phyloP scores from a whole-genome alignment of 1,140 invertebrate species.

The Penaeus vannamei region DNA sequence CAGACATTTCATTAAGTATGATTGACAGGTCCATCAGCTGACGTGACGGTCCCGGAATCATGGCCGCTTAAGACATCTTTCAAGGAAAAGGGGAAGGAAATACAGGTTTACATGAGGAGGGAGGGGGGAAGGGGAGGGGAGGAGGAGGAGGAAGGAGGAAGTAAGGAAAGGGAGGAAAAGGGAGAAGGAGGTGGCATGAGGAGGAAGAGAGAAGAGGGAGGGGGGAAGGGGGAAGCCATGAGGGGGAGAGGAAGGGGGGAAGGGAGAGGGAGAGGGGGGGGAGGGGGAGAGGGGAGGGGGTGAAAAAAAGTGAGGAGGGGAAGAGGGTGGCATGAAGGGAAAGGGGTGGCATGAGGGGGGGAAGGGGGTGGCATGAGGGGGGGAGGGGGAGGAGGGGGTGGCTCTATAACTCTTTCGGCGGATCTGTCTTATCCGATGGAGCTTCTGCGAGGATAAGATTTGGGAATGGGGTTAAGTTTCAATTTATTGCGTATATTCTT shows the following conservation, averaged over 20 bases:
- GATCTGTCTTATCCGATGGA: too few species aligned
- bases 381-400: not conserved
- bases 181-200: constrained; percentile 2
- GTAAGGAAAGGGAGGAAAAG: not conserved
- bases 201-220: not conserved
- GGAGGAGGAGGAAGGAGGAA: not conserved
- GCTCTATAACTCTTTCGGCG: too few species aligned
- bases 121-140: not conserved
- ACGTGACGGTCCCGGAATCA: too few species aligned
- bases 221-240: not conserved
- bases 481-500: too few species aligned
- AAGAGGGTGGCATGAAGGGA: too few species aligned
- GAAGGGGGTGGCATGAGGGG: not conserved
- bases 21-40: too few species aligned
- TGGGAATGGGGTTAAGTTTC: too few species aligned
- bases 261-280: not conserved
- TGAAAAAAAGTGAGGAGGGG: too few species aligned
- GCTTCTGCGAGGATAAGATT: too few species aligned
- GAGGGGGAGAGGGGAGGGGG: too few species aligned
- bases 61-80: not conserved
- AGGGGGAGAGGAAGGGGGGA: not conserved
- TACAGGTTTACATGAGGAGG: too few species aligned
- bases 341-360: too few species aligned
- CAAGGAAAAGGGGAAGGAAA: not conserved
- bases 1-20: not conserved